phyloP scores from a whole-genome alignment of 1,140 invertebrate species.

The Papilio dardanus region DNA sequence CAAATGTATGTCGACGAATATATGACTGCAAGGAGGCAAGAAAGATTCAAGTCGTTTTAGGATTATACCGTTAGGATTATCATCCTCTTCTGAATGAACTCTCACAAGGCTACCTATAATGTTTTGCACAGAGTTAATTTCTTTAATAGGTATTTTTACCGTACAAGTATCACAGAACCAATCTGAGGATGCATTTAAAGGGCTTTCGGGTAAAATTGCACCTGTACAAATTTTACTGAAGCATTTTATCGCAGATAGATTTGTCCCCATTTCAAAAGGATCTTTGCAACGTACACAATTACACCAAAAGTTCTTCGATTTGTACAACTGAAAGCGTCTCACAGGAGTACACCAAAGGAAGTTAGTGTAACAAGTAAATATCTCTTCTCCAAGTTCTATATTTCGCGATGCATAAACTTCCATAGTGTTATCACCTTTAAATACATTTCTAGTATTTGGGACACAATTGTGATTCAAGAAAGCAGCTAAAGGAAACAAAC shows the following conservation, averaged over 20 bases:
- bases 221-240: slow-evolving; percentile 74
- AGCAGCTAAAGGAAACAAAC: slow-evolving; percentile 87
- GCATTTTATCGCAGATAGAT: slow-evolving; percentile 78
- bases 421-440: slow-evolving; percentile 83
- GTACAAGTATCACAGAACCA: slow-evolving; percentile 81
- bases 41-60: slow-evolving; percentile 69
- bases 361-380: slow-evolving; percentile 88
- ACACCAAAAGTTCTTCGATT: slow-evolving; percentile 89
- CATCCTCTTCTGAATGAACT: slow-evolving; percentile 61
- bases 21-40: slow-evolving; percentile 77
- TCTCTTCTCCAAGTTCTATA: slow-evolving; percentile 86
- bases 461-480: slow-evolving; percentile 89
- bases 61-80: slow-evolving; percentile 69
- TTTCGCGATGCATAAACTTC: slow-evolving; percentile 84
- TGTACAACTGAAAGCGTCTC: slow-evolving; percentile 85
- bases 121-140: slow-evolving; percentile 68
- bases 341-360: slow-evolving; percentile 87
- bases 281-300: slow-evolving; percentile 87
- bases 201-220: slow-evolving; percentile 67
- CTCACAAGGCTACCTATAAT: slow-evolving; percentile 77
- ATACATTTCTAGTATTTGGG: slow-evolving; percentile 88
- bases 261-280: slow-evolving; percentile 82
- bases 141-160: slow-evolving; percentile 47
- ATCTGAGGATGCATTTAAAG: slow-evolving; percentile 58
- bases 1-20: slow-evolving; percentile 75